Conservation (phyloP, 92 coral and sea anemone genomes). For the Phenganax marumi region DNA sequence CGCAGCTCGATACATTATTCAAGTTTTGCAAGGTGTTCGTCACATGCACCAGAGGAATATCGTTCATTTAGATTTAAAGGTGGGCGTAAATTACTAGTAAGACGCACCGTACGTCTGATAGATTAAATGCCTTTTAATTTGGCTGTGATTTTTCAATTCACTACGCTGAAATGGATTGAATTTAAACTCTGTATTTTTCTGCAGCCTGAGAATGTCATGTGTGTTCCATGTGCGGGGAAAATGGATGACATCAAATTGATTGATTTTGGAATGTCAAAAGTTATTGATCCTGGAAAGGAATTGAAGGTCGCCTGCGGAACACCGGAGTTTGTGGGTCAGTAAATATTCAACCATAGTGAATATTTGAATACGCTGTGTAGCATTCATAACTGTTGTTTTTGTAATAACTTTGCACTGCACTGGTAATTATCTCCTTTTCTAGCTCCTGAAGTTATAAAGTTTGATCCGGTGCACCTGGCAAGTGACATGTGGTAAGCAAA, state of each 20-base stretch:
- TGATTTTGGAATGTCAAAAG: conserved; percentile 97
- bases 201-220: conserved; percentile 95
- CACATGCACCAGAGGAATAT: conserved; percentile 92
- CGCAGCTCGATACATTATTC: conserved; percentile 89
- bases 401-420: background rate
- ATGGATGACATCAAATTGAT: conserved; percentile 91
- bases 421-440: conserved; percentile 2
- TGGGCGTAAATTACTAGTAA: conserved; percentile 15
- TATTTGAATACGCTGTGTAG: background rate
- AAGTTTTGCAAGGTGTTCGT: conserved; percentile 92
- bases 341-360: background rate
- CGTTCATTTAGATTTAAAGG: conserved; percentile 95
- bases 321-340: conserved; percentile 96
- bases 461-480: conserved; percentile 72
- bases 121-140: background rate
- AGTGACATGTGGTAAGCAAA: conserved; percentile 93
- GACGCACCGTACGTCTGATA: background rate
- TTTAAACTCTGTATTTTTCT: background rate
- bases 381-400: too few relatives aligned
- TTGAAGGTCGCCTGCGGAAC: conserved; percentile 96
- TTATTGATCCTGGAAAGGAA: conserved; percentile 74
- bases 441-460: conserved; percentile 95
- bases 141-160: background rate
- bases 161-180: background rate
- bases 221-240: conserved; percentile 89